These are phyloP conservation scores for Seriola rivoliana DNA, from an alignment of 2,113 vertebrate species.

Conservation along the genomic window DNA sequence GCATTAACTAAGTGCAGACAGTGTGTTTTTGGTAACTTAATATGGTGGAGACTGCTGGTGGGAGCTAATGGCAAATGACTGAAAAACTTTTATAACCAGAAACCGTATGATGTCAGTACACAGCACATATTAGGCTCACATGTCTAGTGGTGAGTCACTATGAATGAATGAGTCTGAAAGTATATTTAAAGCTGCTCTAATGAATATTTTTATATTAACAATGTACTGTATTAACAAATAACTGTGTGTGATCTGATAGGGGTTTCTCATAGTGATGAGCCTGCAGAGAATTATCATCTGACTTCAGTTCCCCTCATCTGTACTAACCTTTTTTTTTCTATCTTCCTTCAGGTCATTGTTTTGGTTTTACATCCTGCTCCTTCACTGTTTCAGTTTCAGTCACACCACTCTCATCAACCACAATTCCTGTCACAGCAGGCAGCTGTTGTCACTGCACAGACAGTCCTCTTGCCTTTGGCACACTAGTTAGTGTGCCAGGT, in stretches of 20 bases:
- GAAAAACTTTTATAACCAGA: conserved; percentile 14
- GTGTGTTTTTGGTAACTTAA: conserved; percentile 8
- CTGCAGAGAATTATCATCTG: too few relatives aligned
- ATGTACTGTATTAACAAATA: too few relatives aligned
- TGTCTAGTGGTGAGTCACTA: background rate
- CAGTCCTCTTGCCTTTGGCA: background rate
- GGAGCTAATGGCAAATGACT: background rate
- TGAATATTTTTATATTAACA: background rate
- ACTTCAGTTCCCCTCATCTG: too few relatives aligned
- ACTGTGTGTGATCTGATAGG: background rate
- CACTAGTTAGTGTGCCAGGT: too few relatives aligned
- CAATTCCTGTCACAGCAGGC: background rate
- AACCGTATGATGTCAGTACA: background rate
- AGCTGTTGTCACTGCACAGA: background rate
- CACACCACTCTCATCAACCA: background rate
- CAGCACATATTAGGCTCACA: background rate
- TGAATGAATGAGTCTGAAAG: background rate
- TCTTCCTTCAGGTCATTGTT: too few relatives aligned
- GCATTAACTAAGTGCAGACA: background rate
- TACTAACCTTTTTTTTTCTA: too few relatives aligned
- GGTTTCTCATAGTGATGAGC: background rate
- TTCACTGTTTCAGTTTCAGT: too few relatives aligned
- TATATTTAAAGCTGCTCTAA: background rate
- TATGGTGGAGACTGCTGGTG: background rate
- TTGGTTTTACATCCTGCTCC: too few relatives aligned